Percentiles rank a stretch among this genome's conserved stretches.
These are phyloP conservation scores for Entelurus aequoreus DNA, from an alignment of 2,113 vertebrate species.

Conservation along the genomic window DNA sequence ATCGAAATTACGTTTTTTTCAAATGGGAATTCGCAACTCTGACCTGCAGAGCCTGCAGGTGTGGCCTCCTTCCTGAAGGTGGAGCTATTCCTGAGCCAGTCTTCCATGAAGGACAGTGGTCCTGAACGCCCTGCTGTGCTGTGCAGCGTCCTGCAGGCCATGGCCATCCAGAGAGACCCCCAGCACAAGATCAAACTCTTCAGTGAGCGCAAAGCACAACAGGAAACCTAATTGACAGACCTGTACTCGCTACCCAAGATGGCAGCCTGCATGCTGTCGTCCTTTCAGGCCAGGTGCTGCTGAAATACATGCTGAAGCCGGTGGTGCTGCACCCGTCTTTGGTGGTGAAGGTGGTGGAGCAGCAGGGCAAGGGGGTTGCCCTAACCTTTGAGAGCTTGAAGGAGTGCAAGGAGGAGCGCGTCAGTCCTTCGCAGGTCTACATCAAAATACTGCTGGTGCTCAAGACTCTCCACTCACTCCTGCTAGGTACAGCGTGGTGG, in stretches of 20 bases:
- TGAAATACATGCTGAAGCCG: conserved; percentile 85
- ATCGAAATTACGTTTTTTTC: not conserved
- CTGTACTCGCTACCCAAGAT: not conserved
- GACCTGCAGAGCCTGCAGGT: conserved; percentile 65
- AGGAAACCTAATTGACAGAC: not conserved
- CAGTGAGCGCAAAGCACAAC: conserved; percentile 70
- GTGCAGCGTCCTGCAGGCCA: conserved; percentile 78
- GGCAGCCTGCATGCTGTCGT: not conserved
- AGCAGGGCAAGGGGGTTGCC: conserved; percentile 57
- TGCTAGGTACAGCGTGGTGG: conserved; percentile 75
- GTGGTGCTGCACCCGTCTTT: conserved; percentile 75
- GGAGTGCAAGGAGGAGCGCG: conserved; percentile 60
- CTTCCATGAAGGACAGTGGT: conserved; percentile 56
- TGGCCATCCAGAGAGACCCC: conserved; percentile 86
- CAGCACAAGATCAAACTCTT: conserved; percentile 83
- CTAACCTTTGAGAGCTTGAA: conserved; percentile 69
- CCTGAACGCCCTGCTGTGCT: conserved; percentile 50
- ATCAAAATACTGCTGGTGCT: conserved; percentile 79
- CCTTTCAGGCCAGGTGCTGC: conserved; percentile 79
- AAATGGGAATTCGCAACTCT: not conserved
- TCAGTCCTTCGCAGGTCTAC: conserved; percentile 81
- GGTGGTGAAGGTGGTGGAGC: conserved; percentile 68
- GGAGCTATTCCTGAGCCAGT: conserved; percentile 72
- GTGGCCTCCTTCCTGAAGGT: conserved; percentile 73
- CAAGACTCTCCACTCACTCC: conserved; percentile 76